phyloP scores from a whole-genome alignment of 2,797 vertebrate genomes.

The Phylloscopus collybita region DNA sequence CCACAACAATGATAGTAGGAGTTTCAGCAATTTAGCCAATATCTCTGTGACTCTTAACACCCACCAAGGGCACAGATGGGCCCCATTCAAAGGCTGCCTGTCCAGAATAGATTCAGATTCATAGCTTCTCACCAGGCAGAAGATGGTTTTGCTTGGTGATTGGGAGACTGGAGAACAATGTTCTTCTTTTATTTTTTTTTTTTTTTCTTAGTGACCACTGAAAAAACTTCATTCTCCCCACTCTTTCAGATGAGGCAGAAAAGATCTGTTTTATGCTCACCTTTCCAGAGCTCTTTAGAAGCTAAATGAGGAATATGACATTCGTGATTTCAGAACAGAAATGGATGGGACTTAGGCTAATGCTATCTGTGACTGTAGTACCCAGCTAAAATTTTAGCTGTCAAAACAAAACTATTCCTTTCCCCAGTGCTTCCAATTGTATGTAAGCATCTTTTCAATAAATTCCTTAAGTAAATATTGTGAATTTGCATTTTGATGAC shows the following conservation, averaged over 20 bases:
- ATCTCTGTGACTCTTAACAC: neutral
- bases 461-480: neutral
- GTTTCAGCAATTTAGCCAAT: neutral
- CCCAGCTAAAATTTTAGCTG: neutral
- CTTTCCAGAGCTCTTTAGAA: neutral
- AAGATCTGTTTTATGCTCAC: neutral
- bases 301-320: neutral
- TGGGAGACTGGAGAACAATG: neutral
- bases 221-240: neutral
- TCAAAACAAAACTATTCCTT: neutral
- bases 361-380: neutral
- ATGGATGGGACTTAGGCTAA: neutral
- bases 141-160: neutral
- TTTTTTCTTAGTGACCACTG: neutral
- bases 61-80: neutral
- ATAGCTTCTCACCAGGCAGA: fast-evolving
- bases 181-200: neutral
- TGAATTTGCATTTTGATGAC: neutral
- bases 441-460: neutral
- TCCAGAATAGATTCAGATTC: neutral
- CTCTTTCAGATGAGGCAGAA: neutral
- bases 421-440: neutral
- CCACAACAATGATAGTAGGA: neutral
- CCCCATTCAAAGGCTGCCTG: neutral
- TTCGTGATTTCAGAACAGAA: neutral